These are phyloP conservation scores for Drosophila stalkeri DNA, from an alignment of 2,888 invertebrate species.

Conservation along the genomic window DNA sequence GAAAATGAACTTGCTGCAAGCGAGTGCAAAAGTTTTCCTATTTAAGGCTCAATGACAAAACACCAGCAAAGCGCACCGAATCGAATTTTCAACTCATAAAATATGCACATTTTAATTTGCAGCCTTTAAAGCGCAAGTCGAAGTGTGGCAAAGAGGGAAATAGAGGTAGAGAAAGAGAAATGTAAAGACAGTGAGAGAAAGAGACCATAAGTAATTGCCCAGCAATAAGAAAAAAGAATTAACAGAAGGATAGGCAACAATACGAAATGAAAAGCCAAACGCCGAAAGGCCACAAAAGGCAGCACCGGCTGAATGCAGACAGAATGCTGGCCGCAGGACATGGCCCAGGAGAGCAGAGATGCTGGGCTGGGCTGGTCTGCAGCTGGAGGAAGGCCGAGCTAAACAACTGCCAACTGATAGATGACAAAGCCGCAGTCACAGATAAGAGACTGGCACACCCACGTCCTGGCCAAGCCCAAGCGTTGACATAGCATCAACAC, in stretches of 20 bases:
- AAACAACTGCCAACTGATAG: slow-evolving; percentile 38
- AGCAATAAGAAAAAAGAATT: slow-evolving; percentile 2
- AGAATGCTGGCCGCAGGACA: slow-evolving; percentile 18
- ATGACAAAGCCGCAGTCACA: slow-evolving; percentile 28
- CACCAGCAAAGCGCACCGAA: slow-evolving; percentile 50
- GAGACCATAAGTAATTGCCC: slow-evolving; percentile 42
- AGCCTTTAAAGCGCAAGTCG: slow-evolving; percentile 31
- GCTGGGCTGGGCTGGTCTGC: not conserved
- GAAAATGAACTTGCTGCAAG: slow-evolving; percentile 29
- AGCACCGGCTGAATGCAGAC: slow-evolving; percentile 26
- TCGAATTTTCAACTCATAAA: slow-evolving; percentile 51
- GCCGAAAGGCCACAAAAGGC: slow-evolving; percentile 18
- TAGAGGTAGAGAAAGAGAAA: not conserved
- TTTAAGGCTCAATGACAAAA: slow-evolving; percentile 61
- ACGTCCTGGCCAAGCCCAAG: slow-evolving; percentile 2
- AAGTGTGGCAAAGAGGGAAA: not conserved
- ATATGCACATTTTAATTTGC: slow-evolving; percentile 64
- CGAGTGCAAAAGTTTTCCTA: slow-evolving; percentile 44
- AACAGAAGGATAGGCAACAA: slow-evolving; percentile 12
- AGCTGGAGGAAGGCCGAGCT: slow-evolving; percentile 12
- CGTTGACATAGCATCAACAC: slow-evolving; percentile 47
- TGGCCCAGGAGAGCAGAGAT: not conserved
- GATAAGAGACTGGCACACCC: slow-evolving; percentile 15
- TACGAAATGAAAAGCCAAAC: slow-evolving; percentile 38
- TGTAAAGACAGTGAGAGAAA: not conserved